A percentile compares a stretch with the other conserved stretches of the same genome.
Conservation (phyloP, 2,888 invertebrate genomes). For the Spilarctia lutea region DNA sequence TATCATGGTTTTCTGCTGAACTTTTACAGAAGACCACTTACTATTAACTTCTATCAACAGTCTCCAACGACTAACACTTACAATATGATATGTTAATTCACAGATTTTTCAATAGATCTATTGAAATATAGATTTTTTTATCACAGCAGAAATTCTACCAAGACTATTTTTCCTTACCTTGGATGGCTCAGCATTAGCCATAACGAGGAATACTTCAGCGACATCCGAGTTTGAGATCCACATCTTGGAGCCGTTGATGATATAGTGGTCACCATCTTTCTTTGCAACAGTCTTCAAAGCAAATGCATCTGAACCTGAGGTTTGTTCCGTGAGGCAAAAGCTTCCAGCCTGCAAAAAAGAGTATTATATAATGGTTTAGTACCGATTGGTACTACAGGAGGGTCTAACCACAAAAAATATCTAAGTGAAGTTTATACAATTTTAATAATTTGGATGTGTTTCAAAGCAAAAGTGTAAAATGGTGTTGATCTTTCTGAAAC, state of each 20-base stretch:
- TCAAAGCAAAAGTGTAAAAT: neutral
- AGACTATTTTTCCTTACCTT: conserved; percentile 83
- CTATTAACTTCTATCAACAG: neutral
- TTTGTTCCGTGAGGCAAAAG: conserved; percentile 97
- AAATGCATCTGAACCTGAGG: conserved; percentile 98
- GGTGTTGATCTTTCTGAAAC: neutral
- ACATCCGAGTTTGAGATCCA: conserved; percentile 99
- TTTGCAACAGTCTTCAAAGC: conserved; percentile 96
- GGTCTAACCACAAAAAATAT: too few relatives aligned
- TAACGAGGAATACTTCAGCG: conserved; percentile 96
- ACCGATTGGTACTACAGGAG: too few relatives aligned
- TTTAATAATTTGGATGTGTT: neutral
- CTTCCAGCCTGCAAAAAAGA: conserved; percentile 90
- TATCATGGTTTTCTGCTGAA: neutral
- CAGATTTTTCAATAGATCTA: neutral
- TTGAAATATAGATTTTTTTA: neutral
- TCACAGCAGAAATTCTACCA: neutral
- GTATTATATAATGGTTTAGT: neutral
- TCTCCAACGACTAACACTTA: neutral
- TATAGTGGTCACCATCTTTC: conserved; percentile 94
- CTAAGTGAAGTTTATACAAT: too few relatives aligned
- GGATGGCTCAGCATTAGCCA: conserved; percentile 97
- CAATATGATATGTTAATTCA: neutral
- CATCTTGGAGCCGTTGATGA: conserved; percentile 98
- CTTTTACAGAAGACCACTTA: neutral